Conservation (phyloP, 2,888 invertebrate genomes). For the Coelinius sp. region DNA sequence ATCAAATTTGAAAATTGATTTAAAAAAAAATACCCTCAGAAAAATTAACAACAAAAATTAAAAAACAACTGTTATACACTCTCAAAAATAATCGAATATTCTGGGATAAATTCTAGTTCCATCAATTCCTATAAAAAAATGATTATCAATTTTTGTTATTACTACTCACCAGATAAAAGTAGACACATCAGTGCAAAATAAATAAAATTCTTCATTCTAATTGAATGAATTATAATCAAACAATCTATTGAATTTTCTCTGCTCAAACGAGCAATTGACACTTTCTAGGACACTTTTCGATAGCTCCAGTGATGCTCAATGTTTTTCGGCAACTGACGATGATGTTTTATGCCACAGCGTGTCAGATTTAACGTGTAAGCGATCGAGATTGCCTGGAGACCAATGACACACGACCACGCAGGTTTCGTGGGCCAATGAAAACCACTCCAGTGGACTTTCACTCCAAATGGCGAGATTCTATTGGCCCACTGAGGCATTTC, state of each 20-base stretch:
- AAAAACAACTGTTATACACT: not conserved
- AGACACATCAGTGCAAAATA: constrained; percentile 56
- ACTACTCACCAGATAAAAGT: constrained; percentile 60
- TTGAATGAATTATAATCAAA: constrained; percentile 7
- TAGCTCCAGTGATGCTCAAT: constrained; percentile 32
- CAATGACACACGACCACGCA: constrained; percentile 65
- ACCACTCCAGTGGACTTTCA: constrained; percentile 48
- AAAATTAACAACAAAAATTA: too few relatives aligned
- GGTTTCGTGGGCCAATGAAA: constrained; percentile 55
- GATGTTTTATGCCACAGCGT: constrained; percentile 29
- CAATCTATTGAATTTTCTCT: not conserved
- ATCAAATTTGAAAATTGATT: too few relatives aligned
- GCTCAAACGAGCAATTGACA: constrained; percentile 20
- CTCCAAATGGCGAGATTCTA: constrained; percentile 58
- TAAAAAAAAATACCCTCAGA: too few relatives aligned
- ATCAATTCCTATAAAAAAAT: not conserved
- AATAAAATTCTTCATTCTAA: constrained; percentile 59
- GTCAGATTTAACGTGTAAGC: constrained; percentile 26
- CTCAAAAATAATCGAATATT: not conserved
- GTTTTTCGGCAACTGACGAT: constrained; percentile 58
- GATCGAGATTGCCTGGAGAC: constrained; percentile 41
- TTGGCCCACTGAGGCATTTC: constrained; percentile 48
- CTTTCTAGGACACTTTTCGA: not conserved
- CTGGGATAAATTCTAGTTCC: not conserved
- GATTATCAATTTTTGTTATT: not conserved